Evolutionary conservation across 2,113 vertebrate species (phyloP), one percentile per base, ranked within the genome.

Genomic region (Neoarius graeffei): DNA sequence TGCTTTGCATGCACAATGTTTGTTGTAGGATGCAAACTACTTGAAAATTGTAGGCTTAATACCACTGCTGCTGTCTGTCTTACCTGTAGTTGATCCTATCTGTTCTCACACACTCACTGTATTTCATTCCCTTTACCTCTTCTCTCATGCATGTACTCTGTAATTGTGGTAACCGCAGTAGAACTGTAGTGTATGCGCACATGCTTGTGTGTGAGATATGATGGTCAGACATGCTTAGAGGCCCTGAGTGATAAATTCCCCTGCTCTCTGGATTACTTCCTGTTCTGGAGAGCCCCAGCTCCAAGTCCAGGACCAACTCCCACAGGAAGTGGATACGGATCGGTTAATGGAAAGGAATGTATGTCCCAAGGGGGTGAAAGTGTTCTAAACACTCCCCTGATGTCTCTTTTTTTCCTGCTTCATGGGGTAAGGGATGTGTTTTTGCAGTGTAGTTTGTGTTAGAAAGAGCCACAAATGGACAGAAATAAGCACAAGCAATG

Each of bases 21-120:
- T 92, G 13, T 92, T 89, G 93, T 94, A 96, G 96, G 95, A 96
- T 96, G 94, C 94, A 92, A 95, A 92, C 89, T 92, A 52, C 42
- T 83, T 27, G 91, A 85, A 77, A 81, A 82, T 14, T 19, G 25
- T 27, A 8, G 50, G 25, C 25, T 54, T 3, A 10, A 11, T 42
- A 73, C 56, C 67, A 23, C 52, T 9, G 17, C 17, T 56, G n/a
- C n/a, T 54, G 50, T 50, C 52, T 59, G 57, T 20, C 56, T 6
- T 50, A 64, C 71, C 56, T 73, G 66, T 6, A 79, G 50, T 60
- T 54, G 23, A 54, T 7, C 30, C 54, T 42, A 73, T 25, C 20
- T 42, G 5, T 69, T 81, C 52, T 81, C 20, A 25, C 48, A 56
- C 52, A 80, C 14, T 30, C 14, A 74, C 11, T 62, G 62, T 60